Evolutionary conservation across 2,113 vertebrate genomes (phyloP), one percentile per base, ranked within the genome.

Genomic region (Actenoides lindsayi): DNA sequence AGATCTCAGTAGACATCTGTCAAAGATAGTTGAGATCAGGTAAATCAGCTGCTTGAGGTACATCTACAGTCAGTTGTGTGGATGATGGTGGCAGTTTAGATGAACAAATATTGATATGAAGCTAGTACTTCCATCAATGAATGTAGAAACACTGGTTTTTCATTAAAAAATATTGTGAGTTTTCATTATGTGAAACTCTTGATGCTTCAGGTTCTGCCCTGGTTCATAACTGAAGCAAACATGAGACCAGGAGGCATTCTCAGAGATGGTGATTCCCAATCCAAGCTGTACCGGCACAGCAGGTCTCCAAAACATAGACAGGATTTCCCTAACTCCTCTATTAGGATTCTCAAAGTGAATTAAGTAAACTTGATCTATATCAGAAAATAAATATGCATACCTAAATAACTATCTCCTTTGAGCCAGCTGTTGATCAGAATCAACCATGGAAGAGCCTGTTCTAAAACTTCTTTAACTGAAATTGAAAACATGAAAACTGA

Each of bases 51-150:
- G 39, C 69, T 18, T 70, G 44, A 82, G 2, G 6, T 33, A 28
- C 18, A 50, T 64, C 0, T 0, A 25, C 27, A 88, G 20, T 14
- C 25, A 65, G 12, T 48, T 3, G 2, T 46, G 15, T 46, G 39
- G 44, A 56, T 78, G 35, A 78, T 23, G 5, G 11, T 62, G 35
- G 6, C 15, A 70, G 30, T 57, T 75, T 33, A 67, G 23, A 44
- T 42, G 30, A 56, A 82, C 6, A 60, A 33, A 73, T 74, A 74
- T 21, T 35, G 60, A 48, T 35, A 19, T 44, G 20, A 86, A 79
- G n/a, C 4, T 76, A 53, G 6, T 6, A 44, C 2, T 63, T 83
- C 6, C 63, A 35, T 39, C 20, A 53, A 70, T 2, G 5, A 75
- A 54, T 42, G 6, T 28, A 88, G 41, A 67, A 93, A 48, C 13